These are phyloP conservation scores for Formica exsecta DNA, from an alignment of 1,140 invertebrate species.

Conservation along the genomic window DNA sequence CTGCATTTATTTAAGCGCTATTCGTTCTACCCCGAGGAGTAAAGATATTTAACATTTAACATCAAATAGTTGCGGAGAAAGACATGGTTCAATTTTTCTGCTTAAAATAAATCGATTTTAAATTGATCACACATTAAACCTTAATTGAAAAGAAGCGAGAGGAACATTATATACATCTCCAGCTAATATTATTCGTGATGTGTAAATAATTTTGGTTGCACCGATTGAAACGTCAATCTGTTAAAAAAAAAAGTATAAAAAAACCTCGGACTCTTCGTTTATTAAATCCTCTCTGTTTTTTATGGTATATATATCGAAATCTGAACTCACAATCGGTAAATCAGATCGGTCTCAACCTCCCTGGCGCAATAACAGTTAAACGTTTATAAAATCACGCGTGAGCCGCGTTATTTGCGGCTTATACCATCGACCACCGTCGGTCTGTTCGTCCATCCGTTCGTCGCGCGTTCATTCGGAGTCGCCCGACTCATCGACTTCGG, in stretches of 20 bases:
- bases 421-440: background rate
- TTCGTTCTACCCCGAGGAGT: slow-evolving; percentile 16
- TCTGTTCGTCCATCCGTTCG: slow-evolving; percentile 15
- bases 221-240: too few relatives aligned
- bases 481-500: slow-evolving; percentile 14
- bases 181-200: background rate
- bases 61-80: background rate
- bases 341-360: background rate
- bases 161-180: background rate
- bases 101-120: background rate
- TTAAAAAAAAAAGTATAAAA: background rate
- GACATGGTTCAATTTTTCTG: background rate
- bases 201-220: background rate
- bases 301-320: background rate
- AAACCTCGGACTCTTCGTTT: background rate
- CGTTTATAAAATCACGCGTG: slow-evolving; percentile 30
- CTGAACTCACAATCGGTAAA: slow-evolving; percentile 5
- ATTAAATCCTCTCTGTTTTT: background rate
- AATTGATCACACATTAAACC: background rate
- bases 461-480: slow-evolving; percentile 42
- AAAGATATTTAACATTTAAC: slow-evolving; percentile 23
- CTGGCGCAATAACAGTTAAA: background rate
- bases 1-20: slow-evolving; percentile 61
- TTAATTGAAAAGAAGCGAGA: background rate
- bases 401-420: slow-evolving; percentile 21